Evolutionary conservation across 1,140 invertebrate species (phyloP), one percentile per base, ranked within the genome.

Genomic region (Drosophila orena): DNA sequence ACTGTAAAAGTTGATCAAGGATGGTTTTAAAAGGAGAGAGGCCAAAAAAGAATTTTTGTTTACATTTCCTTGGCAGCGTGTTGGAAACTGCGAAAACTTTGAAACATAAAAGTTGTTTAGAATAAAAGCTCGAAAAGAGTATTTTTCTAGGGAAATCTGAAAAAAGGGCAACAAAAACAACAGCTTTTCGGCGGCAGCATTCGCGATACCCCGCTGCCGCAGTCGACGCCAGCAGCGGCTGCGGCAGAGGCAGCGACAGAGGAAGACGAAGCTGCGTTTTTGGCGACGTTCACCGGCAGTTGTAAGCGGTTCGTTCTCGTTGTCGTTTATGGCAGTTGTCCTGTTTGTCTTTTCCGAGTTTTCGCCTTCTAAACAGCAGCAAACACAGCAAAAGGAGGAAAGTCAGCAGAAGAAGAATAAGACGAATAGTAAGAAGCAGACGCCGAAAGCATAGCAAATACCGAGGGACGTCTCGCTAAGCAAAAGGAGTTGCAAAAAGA

Each of bases 281-380:
- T 64, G 62, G 44, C 56, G 69, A 46, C 57, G 44, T 66, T 61
- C 30, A 58, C 55, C 78, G 71, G 58, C 77, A 76, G 61, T 79
- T 80, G 79, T 83, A 81, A 83, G 81, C 75, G 54, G 79, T 71
- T 84, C 79, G 66, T 47, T 47, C 62, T 69, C 66, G 62, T 69
- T 68, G 47, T 68, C 37, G 47, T 42, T 49, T 49, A 49, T 62
- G 42, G 61, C 61, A 42, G 59, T 65, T 40, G 61, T 43, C 42
- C 42, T 43, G 42, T 44, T 44, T 44, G 42, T 20, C 42, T 44
- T 44, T 44, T 44, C 42, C 42, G 42, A 44, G 20, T 44, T 44
- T 44, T 44, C 17, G 42, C 42, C 42, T 4, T 17, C 42, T 8
- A 38, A 61, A 37, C 34, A 59, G 3, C 20, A 46, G 2, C 12